Base-by-base conservation (phyloP, 2,113 vertebrate genomes). In the Platanista minor region DNA sequence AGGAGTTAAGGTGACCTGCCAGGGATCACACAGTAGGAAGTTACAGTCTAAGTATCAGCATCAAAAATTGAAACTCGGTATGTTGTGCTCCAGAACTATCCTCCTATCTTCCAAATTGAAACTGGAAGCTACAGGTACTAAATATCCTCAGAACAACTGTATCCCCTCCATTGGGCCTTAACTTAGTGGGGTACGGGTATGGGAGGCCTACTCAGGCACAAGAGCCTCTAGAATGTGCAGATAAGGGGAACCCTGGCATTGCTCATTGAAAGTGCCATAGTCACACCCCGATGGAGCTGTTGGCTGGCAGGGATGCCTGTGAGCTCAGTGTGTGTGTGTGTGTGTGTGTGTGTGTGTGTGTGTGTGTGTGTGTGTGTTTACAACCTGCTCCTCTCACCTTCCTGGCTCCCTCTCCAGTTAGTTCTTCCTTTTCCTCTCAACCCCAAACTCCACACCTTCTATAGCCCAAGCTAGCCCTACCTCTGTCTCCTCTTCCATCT, bases 311-410 rank as follows among this genome's bases (percentile, higher is more conserved):
- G 1, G 8, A 8, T 6, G 23, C 13, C 41, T 82, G 39, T 90
- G 33, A 43, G 29, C 21, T 3, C 11, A 6, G 20, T 59, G 7
- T 57, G 31, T 5, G 5, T 66, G 33, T 84, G 25, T 74, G 33
- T 13, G 46, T 14, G 49, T 49, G 49, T 43, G n/a, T 27, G 5
- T 33, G 9, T 18, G 5, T 15, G 20, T 43, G 23, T 20, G 15
- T 31, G 6, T 15, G 2, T 27, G 36, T 54, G 41, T n/a, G n/a
- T 2, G 2, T 4, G 0, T 1, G 2, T n/a, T n/a, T n/a, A 21
- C 6, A 6, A 15, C 21, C 15, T 39, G 10, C 29, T 21, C 3
- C 41, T 61, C 46, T 39, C 29, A 23, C 12, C 4, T 29, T 39
- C 25, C 72, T 39, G n/a, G 59, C 17, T 46, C 2, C 57, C 31